Percentiles rank a stretch among this genome's conserved stretches.
These are phyloP conservation scores for Aspiorhynchus laticeps DNA, from an alignment of 2,113 vertebrate species.

Conservation along the genomic window DNA sequence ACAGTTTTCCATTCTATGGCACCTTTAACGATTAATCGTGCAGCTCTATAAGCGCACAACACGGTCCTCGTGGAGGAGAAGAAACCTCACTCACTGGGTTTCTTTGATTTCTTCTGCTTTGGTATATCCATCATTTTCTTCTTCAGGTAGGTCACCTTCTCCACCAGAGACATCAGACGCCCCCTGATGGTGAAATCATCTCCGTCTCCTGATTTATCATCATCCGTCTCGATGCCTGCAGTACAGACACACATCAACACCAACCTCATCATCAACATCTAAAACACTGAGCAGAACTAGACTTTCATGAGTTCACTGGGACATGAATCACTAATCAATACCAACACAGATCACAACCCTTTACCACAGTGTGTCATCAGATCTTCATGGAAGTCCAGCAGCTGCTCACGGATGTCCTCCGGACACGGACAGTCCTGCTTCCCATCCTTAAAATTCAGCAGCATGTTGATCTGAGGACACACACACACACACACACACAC, in stretches of 20 bases:
- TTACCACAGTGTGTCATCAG: conserved; percentile 95
- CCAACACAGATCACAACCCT: background rate
- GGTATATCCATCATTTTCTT: conserved; percentile 85
- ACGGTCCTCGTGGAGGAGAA: background rate
- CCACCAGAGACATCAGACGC: conserved; percentile 88
- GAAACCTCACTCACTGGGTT: conserved; percentile 81
- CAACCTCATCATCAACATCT: background rate
- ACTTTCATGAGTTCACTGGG: background rate
- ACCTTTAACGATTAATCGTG: too few relatives aligned
- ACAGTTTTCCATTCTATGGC: too few relatives aligned
- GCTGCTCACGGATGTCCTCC: conserved; percentile 87
- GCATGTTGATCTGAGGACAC: conserved; percentile 89
- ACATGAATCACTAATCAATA: background rate
- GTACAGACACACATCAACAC: background rate
- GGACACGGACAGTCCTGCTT: conserved; percentile 94
- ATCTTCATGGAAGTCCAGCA: conserved; percentile 93
- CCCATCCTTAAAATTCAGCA: conserved; percentile 93
- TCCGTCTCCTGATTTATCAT: conserved; percentile 81
- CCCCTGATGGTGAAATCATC: conserved; percentile 90
- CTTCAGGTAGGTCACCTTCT: conserved; percentile 90
- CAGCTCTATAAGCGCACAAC: too few relatives aligned
- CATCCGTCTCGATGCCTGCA: conserved; percentile 88
- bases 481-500: conserved; percentile 5
- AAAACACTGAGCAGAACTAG: background rate
- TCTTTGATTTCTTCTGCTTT: conserved; percentile 80